Evolutionary conservation across 2,888 invertebrate genomes (phyloP).

Genomic region (Caenorhabditis sp.): DNA sequence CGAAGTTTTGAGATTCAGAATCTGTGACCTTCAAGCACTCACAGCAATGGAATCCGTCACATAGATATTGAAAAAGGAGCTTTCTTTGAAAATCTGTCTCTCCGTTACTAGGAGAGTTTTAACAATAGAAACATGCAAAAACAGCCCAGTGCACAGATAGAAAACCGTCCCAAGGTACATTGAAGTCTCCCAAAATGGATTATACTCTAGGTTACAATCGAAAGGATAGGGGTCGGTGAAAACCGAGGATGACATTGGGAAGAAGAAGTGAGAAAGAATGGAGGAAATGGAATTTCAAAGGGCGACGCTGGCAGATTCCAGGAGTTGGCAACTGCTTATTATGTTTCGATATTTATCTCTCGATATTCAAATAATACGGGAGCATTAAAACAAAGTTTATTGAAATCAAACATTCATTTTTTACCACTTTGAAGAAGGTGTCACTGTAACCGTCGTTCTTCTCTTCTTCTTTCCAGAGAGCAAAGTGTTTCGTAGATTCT

Average conservation of each 20-base stretch:
- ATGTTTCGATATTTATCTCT: too few species aligned
- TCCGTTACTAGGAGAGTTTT: neutral
- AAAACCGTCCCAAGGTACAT: constrained; percentile 1
- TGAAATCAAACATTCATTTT: too few species aligned
- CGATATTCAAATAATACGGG: too few species aligned
- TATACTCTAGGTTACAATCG: neutral
- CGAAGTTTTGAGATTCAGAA: too few species aligned
- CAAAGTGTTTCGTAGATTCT: neutral
- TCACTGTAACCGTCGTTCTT: neutral
- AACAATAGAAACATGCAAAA: constrained; percentile 5
- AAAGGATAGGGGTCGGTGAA: neutral
- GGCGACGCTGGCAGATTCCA: too few species aligned
- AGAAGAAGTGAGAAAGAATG: too few species aligned
- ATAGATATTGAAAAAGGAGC: constrained; percentile 12
- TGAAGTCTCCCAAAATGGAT: neutral
- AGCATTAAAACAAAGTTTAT: too few species aligned
- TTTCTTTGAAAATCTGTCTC: neutral
- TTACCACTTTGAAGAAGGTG: neutral
- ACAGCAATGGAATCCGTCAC: constrained; percentile 22
- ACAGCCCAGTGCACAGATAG: neutral
- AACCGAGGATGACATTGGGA: neutral
- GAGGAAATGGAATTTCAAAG: too few species aligned
- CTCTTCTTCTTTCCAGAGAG: neutral
- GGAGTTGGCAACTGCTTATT: too few species aligned
- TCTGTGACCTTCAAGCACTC: too few species aligned